These are phyloP conservation scores for Gallinago nigripennis DNA, from an alignment of 2,797 vertebrate genomes.

Conservation along the genomic window DNA sequence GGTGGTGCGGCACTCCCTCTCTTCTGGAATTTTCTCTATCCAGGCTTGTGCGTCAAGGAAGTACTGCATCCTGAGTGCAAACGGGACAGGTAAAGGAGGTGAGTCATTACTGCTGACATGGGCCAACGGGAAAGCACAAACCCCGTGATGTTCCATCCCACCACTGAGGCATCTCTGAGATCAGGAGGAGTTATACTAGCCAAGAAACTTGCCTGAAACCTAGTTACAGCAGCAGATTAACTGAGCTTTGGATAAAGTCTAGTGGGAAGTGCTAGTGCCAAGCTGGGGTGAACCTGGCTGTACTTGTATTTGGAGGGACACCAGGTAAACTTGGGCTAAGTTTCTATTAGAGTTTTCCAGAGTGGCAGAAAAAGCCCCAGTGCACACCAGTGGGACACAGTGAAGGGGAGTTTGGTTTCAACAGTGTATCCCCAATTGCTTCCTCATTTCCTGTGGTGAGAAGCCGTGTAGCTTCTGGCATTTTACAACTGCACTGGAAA, in stretches of 20 bases:
- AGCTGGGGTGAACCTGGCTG: not conserved
- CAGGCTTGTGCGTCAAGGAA: conserved; percentile 70
- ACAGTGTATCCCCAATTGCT: not conserved
- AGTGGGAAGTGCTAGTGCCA: not conserved
- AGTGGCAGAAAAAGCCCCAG: not conserved
- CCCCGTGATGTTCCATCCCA: not conserved
- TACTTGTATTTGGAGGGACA: not conserved
- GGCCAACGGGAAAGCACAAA: accelerated
- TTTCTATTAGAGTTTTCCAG: not conserved
- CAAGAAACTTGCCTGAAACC: not conserved
- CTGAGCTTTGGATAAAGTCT: not conserved
- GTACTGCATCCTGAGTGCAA: conserved; percentile 67
- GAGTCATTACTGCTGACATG: not conserved
- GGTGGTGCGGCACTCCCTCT: conserved; percentile 46
- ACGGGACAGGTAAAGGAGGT: not conserved
- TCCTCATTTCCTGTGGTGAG: not conserved
- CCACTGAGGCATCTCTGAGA: not conserved
- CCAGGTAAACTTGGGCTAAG: not conserved
- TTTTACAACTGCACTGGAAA: not conserved
- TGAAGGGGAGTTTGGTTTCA: not conserved
- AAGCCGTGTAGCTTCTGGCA: not conserved
- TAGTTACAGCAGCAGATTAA: not conserved
- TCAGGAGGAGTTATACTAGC: not conserved
- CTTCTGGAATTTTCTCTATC: conserved; percentile 71
- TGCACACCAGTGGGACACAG: not conserved